A percentile compares a stretch with the other conserved stretches of the same genome.
phyloP scores from a whole-genome alignment of 2,113 vertebrate genomes.

The Amblyornis subalaris region DNA sequence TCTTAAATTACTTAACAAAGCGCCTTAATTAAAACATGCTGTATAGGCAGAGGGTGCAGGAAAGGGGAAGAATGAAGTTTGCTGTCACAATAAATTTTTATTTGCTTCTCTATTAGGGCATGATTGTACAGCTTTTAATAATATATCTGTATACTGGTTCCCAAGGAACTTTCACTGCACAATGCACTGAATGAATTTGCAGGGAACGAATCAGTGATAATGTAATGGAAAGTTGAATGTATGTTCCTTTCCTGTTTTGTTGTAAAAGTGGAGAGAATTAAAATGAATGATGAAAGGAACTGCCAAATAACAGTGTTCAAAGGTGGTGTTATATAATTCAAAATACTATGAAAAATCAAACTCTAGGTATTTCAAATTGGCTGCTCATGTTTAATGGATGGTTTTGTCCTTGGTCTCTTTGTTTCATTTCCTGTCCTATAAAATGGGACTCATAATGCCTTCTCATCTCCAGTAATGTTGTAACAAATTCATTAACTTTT shows the following conservation, averaged over 20 bases:
- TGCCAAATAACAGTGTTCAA: neutral
- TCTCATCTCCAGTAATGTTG: neutral
- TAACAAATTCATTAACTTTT: conserved; percentile 52
- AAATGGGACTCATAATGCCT: conserved; percentile 1
- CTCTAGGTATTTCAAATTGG: neutral
- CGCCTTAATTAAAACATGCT: neutral
- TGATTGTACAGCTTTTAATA: neutral
- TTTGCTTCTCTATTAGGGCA: neutral
- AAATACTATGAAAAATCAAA: neutral
- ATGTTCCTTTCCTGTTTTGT: neutral
- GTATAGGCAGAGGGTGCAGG: neutral
- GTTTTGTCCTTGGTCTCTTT: conserved; percentile 11
- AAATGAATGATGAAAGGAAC: neutral
- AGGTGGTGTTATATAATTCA: neutral
- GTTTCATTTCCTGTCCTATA: conserved; percentile 19
- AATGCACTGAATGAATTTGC: neutral
- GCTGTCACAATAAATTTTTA: neutral
- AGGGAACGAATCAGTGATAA: neutral
- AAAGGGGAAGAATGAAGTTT: neutral
- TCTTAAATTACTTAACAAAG: neutral
- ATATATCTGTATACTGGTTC: neutral
- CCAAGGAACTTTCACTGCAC: neutral
- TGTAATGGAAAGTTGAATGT: neutral
- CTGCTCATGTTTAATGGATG: neutral
- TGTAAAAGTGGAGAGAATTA: neutral